Percentiles rank a stretch among this genome's conserved stretches.
Conservation (phyloP, 2,888 invertebrate genomes). For the Homarus gammarus region DNA sequence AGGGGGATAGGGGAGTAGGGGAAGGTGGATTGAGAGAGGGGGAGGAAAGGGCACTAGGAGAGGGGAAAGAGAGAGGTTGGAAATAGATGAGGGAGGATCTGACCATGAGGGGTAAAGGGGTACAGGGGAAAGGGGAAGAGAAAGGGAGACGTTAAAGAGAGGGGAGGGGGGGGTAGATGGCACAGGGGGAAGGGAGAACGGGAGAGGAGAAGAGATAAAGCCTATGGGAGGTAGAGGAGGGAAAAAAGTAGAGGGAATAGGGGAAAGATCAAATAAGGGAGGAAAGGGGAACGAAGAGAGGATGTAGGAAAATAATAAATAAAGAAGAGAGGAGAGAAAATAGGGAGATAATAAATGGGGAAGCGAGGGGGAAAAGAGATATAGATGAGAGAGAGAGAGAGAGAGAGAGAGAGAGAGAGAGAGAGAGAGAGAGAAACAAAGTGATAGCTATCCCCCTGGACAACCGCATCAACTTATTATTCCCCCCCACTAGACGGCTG, state of each 20-base stretch:
- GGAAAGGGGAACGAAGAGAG: not conserved
- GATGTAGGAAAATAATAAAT: not conserved
- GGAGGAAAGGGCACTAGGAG: not conserved
- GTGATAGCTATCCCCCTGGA: not conserved
- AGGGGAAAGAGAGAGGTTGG: too few relatives aligned
- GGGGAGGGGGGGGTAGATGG: not conserved
- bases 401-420: not conserved
- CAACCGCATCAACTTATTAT: slow-evolving; percentile 29
- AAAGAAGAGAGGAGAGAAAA: not conserved
- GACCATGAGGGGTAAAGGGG: not conserved
- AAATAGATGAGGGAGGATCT: not conserved
- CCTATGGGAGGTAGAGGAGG: not conserved
- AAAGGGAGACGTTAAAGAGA: too few relatives aligned
- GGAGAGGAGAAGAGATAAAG: not conserved
- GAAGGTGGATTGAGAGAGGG: not conserved
- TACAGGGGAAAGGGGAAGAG: not conserved
- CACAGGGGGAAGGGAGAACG: not conserved
- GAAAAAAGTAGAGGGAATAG: slow-evolving; percentile 10
- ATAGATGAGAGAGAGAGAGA: not conserved
- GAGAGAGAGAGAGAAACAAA: slow-evolving; percentile 11
- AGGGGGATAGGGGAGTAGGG: not conserved
- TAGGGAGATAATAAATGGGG: not conserved
- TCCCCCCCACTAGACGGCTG: slow-evolving; percentile 9
- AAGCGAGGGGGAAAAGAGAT: not conserved
- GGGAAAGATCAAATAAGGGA: not conserved